These are phyloP conservation scores for Antigone vipio DNA, from an alignment of 2,113 vertebrate species.

Conservation along the genomic window DNA sequence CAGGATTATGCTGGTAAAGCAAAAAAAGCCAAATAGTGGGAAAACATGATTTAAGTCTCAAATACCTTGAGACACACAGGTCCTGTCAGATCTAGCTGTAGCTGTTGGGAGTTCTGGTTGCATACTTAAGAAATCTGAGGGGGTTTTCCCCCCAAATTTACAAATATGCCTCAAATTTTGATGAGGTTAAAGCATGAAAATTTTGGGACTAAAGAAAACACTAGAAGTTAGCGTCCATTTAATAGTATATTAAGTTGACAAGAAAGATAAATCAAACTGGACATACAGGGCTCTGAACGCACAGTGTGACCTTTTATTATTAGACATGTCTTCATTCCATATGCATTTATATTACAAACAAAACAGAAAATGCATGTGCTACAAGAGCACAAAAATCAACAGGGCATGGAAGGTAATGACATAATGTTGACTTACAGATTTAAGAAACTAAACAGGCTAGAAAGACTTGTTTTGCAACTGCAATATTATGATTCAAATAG, in stretches of 20 bases:
- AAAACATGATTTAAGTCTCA: background rate
- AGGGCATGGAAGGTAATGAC: background rate
- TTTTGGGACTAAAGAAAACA: background rate
- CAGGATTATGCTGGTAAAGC: background rate
- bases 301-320: background rate
- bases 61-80: background rate
- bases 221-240: background rate
- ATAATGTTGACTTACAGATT: too few relatives aligned
- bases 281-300: background rate
- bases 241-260: background rate
- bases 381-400: background rate
- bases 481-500: background rate
- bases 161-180: background rate
- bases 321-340: background rate
- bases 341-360: background rate
- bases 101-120: background rate
- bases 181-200: background rate
- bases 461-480: background rate
- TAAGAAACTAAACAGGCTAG: background rate
- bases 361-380: background rate
- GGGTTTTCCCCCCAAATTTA: background rate
- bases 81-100: background rate
- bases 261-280: background rate
- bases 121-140: background rate
- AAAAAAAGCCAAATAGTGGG: background rate